phyloP scores from a whole-genome alignment of 2,888 invertebrate genomes.

The Callyntrura sp. region DNA sequence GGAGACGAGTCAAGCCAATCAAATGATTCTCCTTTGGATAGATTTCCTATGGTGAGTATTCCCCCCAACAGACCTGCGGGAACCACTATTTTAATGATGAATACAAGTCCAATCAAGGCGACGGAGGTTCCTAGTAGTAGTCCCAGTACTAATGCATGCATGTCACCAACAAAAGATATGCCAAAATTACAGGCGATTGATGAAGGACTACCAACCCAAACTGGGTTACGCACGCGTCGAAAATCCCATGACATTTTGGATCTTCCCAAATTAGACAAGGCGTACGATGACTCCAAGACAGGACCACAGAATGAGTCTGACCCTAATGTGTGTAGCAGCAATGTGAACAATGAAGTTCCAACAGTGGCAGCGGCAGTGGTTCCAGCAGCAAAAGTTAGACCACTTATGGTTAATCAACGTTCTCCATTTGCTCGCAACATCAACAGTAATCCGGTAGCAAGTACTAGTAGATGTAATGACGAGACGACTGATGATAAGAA shows the following conservation, averaged over 20 bases:
- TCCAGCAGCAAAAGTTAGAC: neutral
- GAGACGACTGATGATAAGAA: no score
- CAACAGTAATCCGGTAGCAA: neutral
- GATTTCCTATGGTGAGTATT: neutral
- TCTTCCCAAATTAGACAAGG: neutral
- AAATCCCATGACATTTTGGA: neutral
- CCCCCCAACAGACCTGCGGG: constrained; percentile 10
- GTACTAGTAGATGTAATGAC: no score
- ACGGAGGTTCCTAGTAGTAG: no score
- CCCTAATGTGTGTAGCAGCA: neutral
- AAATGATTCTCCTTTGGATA: no score
- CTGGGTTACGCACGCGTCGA: neutral
- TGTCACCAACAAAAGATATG: no score
- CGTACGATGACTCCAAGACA: neutral
- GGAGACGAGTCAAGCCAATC: no score
- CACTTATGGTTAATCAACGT: neutral
- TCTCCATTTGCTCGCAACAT: neutral
- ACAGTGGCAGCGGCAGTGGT: neutral
- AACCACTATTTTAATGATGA: neutral
- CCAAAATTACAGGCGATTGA: neutral
- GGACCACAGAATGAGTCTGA: neutral
- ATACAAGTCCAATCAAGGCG: neutral
- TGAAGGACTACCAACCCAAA: neutral
- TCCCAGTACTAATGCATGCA: no score
- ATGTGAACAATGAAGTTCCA: neutral